These are phyloP conservation scores for Oscheius sp. DNA, from an alignment of 1,140 invertebrate genomes.

Conservation along the genomic window DNA sequence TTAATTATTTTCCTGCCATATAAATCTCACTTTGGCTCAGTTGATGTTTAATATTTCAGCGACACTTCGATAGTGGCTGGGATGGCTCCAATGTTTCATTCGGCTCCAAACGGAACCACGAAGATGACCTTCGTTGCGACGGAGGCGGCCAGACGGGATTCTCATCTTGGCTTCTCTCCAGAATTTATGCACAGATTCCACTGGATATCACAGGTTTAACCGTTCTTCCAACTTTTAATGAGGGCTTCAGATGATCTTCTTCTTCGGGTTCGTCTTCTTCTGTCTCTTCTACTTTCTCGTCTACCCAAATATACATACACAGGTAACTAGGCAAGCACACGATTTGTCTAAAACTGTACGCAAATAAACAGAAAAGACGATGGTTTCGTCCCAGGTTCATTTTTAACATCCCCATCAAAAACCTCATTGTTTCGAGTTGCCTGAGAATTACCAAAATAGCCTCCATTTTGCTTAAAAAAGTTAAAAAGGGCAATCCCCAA, in stretches of 20 bases:
- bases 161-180: slow-evolving; percentile 43
- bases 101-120: background rate
- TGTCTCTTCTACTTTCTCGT: slow-evolving; percentile 58
- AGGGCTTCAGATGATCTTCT: slow-evolving; percentile 56
- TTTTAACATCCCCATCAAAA: too few species aligned
- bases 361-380: too few species aligned
- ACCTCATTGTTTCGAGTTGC: too few species aligned
- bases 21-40: too few species aligned
- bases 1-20: too few species aligned
- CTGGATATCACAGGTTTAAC: slow-evolving; percentile 55
- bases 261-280: slow-evolving; percentile 58
- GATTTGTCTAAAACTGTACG: too few species aligned
- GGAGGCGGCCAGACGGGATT: background rate
- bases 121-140: background rate
- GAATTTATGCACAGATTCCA: slow-evolving; percentile 56
- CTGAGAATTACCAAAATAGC: too few species aligned
- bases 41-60: too few species aligned
- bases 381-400: too few species aligned
- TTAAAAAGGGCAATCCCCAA: too few species aligned
- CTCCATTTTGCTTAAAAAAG: too few species aligned
- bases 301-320: slow-evolving; percentile 53
- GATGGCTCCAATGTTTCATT: background rate
- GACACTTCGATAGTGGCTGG: background rate
- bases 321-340: too few species aligned
- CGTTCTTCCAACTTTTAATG: background rate